Base-by-base conservation (phyloP, 2,797 vertebrate genomes). In the Buphagus erythrorhynchus region DNA sequence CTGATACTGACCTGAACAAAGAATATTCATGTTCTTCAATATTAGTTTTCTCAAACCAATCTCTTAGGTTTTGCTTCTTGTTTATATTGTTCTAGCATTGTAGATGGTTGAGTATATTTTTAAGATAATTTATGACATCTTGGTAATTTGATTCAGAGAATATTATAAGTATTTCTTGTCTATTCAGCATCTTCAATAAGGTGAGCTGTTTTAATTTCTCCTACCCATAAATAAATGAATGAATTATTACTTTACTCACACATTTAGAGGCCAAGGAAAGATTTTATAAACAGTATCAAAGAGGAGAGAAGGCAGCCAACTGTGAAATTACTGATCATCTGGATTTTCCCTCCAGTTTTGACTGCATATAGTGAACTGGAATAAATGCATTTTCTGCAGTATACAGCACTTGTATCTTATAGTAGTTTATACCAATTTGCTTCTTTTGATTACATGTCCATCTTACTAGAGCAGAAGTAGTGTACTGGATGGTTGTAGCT, bases 291-390 rank as follows among this genome's bases (percentile, higher is more conserved):
- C 98, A 96, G 97, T 98, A 98, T 97, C 95, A 97, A 98, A 96
- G 95, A 97, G 96, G 93, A 98, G 94, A 93, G 93, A 97, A 98
- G 69, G 97, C 98, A 98, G 77, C 97, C 97, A 97, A 51, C 98
- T 99, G 98, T 98, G 98, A 99, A 99, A 99, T 99, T 98, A 98
- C 97, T 97, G 97, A 97, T 98, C 97, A 98, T 98, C 97, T 97
- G 95, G 91, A 95, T 97, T 97, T 98, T 97, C 90, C 97, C 94
- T 97, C 96, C 95, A 92, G 88, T 98, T 98, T 97, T 93, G 83
- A 73, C 90, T 86, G 79, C 43, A 87, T 95, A 96, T 66, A 94
- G 71, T 84, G 95, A 95, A 83, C 73, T 91, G 80, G 79, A 80
- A 72, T 94, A 63, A 91, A 94, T 74, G 55, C 19, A 83, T 97